Percentiles rank a stretch among this genome's conserved stretches.
Evolutionary conservation across 2,113 vertebrate species (phyloP).

Genomic region (Columba livia): DNA sequence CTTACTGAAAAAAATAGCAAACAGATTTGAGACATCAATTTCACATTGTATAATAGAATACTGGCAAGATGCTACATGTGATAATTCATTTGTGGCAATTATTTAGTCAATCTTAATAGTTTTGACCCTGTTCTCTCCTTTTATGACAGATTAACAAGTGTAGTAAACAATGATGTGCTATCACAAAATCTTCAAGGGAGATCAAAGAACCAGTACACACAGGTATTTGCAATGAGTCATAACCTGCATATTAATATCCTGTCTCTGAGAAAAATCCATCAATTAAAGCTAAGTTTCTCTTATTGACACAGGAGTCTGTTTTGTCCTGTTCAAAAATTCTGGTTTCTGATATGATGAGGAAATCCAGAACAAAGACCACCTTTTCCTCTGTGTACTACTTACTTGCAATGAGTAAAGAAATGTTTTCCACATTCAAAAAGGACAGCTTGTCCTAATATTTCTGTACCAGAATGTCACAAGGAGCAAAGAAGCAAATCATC

Average conservation of each 20-base stretch:
- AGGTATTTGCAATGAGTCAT: background rate
- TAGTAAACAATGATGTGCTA: background rate
- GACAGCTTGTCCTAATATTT: background rate
- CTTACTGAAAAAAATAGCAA: background rate
- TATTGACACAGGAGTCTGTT: background rate
- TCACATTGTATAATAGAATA: background rate
- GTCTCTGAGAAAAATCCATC: background rate
- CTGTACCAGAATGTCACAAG: background rate
- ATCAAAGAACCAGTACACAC: background rate
- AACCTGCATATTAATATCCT: background rate
- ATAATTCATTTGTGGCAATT: background rate
- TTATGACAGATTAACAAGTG: background rate
- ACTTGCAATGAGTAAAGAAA: background rate
- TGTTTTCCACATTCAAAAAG: background rate
- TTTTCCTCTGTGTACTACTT: background rate
- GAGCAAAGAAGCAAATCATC: background rate
- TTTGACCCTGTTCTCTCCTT: background rate
- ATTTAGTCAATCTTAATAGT: background rate
- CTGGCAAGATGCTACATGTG: background rate
- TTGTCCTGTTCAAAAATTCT: background rate
- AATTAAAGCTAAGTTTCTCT: background rate
- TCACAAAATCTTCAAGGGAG: background rate
- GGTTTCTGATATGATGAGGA: background rate
- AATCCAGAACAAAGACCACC: background rate
- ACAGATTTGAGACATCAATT: background rate